A percentile compares a stretch with the other conserved stretches of the same genome.
phyloP scores from a whole-genome alignment of 2,797 vertebrate species.

The Florisuga fusca region DNA sequence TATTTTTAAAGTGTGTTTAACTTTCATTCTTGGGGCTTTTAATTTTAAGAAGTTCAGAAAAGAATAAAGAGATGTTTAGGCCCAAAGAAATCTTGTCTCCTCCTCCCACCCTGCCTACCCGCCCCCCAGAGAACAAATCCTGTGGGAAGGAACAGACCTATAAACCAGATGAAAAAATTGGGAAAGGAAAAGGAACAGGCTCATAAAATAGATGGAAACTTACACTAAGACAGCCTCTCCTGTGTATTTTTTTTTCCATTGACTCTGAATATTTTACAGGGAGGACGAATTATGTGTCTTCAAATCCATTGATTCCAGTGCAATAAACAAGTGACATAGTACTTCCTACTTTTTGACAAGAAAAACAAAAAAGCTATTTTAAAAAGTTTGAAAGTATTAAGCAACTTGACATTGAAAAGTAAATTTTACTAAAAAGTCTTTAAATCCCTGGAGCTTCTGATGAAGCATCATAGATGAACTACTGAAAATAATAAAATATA shows the following conservation, averaged over 20 bases:
- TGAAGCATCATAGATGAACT: neutral
- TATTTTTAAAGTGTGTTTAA: neutral
- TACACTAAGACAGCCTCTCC: neutral
- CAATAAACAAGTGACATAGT: neutral
- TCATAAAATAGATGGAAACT: constrained; percentile 1
- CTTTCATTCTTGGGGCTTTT: neutral
- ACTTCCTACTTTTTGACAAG: neutral
- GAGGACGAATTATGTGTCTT: neutral
- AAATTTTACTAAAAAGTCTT: neutral
- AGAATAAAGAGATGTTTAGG: neutral
- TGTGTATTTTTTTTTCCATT: neutral
- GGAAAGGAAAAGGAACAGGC: neutral
- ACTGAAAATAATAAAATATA: neutral
- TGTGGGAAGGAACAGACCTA: neutral
- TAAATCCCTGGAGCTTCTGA: neutral
- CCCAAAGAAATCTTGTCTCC: neutral
- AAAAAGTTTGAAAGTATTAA: neutral
- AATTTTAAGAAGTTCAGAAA: constrained; percentile 8
- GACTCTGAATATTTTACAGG: neutral
- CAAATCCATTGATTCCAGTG: neutral
- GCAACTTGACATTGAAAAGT: neutral
- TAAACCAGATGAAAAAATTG: neutral
- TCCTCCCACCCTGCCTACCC: neutral
- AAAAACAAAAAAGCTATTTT: neutral
- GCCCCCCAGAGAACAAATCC: neutral